phyloP scores from a whole-genome alignment of 2,888 invertebrate genomes.

The Matsumyia berberina region DNA sequence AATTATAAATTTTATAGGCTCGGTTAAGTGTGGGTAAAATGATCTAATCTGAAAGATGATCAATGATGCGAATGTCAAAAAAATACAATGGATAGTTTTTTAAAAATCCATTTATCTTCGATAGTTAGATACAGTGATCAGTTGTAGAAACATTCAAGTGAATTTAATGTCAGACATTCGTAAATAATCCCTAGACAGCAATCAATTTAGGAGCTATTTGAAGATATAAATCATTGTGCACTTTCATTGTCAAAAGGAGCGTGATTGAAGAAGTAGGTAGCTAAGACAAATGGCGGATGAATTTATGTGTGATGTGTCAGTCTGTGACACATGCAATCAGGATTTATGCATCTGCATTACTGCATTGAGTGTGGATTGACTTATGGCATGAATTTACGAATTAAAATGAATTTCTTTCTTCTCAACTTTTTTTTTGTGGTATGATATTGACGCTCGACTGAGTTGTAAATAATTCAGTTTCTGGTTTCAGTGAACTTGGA shows the following conservation, averaged over 20 bases:
- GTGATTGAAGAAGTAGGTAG: too few relatives aligned
- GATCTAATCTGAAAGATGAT: conserved; percentile 9
- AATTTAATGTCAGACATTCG: neutral
- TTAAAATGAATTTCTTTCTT: too few relatives aligned
- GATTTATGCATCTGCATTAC: too few relatives aligned
- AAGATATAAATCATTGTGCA: neutral
- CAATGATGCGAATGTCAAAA: conserved; percentile 2
- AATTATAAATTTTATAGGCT: neutral
- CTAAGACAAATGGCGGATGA: neutral
- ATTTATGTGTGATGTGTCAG: neutral
- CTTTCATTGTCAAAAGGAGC: neutral
- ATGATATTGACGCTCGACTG: too few relatives aligned
- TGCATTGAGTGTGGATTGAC: neutral
- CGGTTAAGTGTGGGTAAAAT: conserved; percentile 9
- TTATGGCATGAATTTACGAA: neutral
- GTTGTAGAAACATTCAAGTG: neutral
- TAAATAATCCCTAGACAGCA: neutral
- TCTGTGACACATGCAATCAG: neutral
- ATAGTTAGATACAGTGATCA: neutral
- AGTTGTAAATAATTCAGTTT: too few relatives aligned
- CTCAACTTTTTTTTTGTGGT: too few relatives aligned
- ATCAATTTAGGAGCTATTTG: neutral
- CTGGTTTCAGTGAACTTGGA: too few relatives aligned
- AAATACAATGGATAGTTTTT: conserved; percentile 26
- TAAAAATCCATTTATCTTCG: neutral